Evolutionary conservation across 2,797 vertebrate genomes (phyloP).

Genomic region (Botia almorhae): DNA sequence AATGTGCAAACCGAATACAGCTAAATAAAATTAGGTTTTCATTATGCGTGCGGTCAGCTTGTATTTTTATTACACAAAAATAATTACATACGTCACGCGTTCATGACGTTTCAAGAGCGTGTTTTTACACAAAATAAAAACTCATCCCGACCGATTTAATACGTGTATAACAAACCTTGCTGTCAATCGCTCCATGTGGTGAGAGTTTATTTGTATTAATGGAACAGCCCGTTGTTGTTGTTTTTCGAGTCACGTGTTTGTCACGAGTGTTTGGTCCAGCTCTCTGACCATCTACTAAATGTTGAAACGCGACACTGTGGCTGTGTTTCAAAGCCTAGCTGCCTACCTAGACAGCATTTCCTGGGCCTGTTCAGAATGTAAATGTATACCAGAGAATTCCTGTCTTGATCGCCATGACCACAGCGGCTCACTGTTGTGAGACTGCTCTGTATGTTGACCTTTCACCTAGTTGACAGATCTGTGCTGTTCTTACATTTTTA

Average conservation of each 20-base stretch:
- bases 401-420: too few species aligned
- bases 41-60: too few species aligned
- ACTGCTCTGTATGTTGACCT: not conserved
- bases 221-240: constrained; percentile 15
- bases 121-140: too few species aligned
- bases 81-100: too few species aligned
- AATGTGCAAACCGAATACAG: too few species aligned
- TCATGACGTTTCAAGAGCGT: too few species aligned
- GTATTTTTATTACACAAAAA: too few species aligned
- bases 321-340: not conserved
- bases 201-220: not conserved
- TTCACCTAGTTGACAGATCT: constrained; percentile 14
- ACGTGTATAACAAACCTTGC: too few species aligned
- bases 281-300: not conserved
- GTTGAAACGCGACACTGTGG: not conserved
- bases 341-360: not conserved
- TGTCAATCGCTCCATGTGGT: constrained; percentile 1
- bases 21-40: too few species aligned
- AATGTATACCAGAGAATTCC: too few species aligned
- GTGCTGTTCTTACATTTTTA: not conserved
- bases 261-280: too few species aligned
- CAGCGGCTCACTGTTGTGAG: not conserved
- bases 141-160: too few species aligned
- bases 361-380: not conserved
- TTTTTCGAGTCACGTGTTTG: constrained; percentile 15